Percentiles rank a stretch among this genome's conserved stretches.
phyloP scores from a whole-genome alignment of 2,888 invertebrate species.

The Eupithecia tripunctaria region DNA sequence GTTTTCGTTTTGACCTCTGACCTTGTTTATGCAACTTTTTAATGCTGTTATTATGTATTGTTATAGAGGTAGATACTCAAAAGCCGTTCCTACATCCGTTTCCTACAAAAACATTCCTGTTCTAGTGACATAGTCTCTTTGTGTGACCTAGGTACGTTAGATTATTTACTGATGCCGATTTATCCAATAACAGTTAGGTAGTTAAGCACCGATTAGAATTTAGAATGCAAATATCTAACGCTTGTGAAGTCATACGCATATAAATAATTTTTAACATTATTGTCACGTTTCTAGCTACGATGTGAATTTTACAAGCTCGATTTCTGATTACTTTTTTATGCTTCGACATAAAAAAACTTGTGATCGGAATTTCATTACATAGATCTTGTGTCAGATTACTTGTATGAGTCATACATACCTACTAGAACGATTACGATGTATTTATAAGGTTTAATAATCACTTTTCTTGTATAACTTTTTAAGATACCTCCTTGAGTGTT shows the following conservation, averaged over 20 bases:
- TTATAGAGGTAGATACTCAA: not conserved
- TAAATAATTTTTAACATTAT: conserved; percentile 28
- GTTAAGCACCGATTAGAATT: conserved; percentile 28
- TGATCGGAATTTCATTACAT: not conserved
- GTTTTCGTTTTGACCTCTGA: not conserved
- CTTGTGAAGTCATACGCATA: conserved; percentile 20
- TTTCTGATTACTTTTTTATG: not conserved
- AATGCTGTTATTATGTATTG: not conserved
- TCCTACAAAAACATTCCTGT: conserved; percentile 11
- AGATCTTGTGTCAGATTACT: conserved; percentile 1
- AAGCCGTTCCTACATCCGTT: conserved; percentile 7
- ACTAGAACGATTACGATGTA: not conserved
- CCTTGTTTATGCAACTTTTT: not conserved
- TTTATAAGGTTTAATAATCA: not conserved
- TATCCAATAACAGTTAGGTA: conserved; percentile 29
- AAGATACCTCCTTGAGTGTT: not conserved
- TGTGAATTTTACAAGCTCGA: conserved; percentile 18
- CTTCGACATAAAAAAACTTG: conserved; percentile 9
- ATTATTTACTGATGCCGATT: conserved; percentile 10
- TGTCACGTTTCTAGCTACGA: conserved; percentile 32
- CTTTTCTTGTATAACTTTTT: not conserved
- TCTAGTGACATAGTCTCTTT: conserved; percentile 19
- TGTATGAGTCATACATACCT: not conserved
- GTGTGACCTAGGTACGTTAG: not conserved
- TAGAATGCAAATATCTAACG: conserved; percentile 24